Evolutionary conservation across 2,797 vertebrate genomes (phyloP), one percentile per base, ranked within the genome.

Genomic region (Calcarius lapponicus): DNA sequence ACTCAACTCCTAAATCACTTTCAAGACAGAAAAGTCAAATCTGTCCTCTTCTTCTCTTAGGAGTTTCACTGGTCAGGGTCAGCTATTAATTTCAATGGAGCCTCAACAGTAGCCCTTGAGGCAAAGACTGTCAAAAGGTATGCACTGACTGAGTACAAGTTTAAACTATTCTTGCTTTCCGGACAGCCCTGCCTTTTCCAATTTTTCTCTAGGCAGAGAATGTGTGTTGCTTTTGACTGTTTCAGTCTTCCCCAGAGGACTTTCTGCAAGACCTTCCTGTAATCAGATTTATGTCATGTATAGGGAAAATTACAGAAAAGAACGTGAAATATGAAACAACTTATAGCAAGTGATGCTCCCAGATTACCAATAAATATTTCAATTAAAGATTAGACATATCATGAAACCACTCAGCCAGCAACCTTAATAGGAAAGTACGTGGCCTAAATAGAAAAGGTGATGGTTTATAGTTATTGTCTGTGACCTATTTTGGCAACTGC

Each of bases 321-420:
- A 90, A 57, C 73, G 65, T 47, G 61, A 93, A 92, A 58, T 70
- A 86, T 43, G 38, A 94, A 90, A 69, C 31, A 72, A 38, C 25
- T 80, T 53, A 38, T 7, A 90, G 76, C 32, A 86, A 91, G 60
- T 81, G 60, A 90, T 73, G 57, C 31, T 75, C 45, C 32, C 73
- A 90, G 86, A 88, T 96, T 93, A 96, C 53, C 91, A 91, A 79
- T 69, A 86, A 83, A 84, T 93, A 95, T 75, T 94, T 88, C 87
- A 92, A 81, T 96, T 95, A 91, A 88, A 90, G 36, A 81, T 86
- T 48, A 56, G 62, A 67, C 21, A 28, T 75, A 66, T 86, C 76
- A 90, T 91, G 73, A 92, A 96, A 83, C 48, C 40, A 60, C 29
- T 79, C 76, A 92, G 62, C 54, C 72, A 90, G 51, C 36, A 73